Conservation (phyloP, 2,888 invertebrate genomes). For the Brenthis ino region DNA sequence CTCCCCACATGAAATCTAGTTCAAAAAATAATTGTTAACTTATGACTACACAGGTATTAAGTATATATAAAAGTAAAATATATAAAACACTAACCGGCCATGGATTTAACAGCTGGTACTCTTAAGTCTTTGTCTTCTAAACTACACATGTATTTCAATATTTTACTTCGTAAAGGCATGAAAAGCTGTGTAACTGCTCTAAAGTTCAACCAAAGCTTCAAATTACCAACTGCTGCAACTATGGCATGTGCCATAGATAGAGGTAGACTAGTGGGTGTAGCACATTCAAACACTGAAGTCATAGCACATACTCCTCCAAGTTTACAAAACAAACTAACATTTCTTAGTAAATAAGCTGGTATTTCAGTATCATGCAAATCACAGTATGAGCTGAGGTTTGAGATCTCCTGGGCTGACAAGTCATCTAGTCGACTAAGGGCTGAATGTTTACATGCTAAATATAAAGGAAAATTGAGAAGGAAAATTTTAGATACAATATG, state of each 20-base stretch:
- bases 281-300: conserved; percentile 91
- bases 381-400: conserved; percentile 90
- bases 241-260: conserved; percentile 95
- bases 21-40: not conserved
- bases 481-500: conserved; percentile 93
- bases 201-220: conserved; percentile 96
- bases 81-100: conserved; percentile 87
- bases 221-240: conserved; percentile 94
- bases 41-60: not conserved
- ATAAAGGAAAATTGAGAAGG: conserved; percentile 93
- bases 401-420: conserved; percentile 91
- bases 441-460: conserved; percentile 93
- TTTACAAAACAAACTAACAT: conserved; percentile 97
- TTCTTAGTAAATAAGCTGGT: conserved; percentile 93
- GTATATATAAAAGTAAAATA: not conserved
- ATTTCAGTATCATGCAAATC: conserved; percentile 97
- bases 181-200: conserved; percentile 94
- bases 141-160: conserved; percentile 96
- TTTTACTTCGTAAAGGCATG: conserved; percentile 92
- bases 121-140: conserved; percentile 95
- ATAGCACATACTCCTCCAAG: conserved; percentile 94
- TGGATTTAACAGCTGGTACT: conserved; percentile 93
- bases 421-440: conserved; percentile 91
- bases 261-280: conserved; percentile 88
- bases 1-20: conserved; percentile 96